These are phyloP conservation scores for Drosophila trapezifrons DNA, from an alignment of 1,140 invertebrate genomes.

Conservation along the genomic window DNA sequence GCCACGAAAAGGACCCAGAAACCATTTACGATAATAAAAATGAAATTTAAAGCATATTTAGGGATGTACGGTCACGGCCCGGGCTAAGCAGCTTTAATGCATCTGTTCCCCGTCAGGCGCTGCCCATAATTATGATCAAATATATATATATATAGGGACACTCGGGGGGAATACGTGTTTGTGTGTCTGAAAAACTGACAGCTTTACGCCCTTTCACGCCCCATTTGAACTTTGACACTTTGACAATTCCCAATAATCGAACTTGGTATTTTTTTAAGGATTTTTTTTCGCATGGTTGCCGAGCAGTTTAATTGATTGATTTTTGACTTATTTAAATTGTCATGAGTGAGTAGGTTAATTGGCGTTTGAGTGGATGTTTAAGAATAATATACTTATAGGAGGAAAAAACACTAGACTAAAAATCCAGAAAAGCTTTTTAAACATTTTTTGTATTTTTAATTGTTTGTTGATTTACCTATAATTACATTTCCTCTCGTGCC, in stretches of 20 bases:
- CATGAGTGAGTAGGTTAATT: conserved; percentile 4
- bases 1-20: conserved; percentile 36
- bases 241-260: conserved; percentile 21
- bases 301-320: conserved; percentile 32
- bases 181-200: conserved; percentile 12
- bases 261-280: conserved; percentile 28
- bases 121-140: conserved; percentile 27
- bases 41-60: conserved; percentile 70
- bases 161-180: not conserved
- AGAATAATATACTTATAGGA: not conserved
- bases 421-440: not conserved
- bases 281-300: not conserved
- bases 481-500: not conserved
- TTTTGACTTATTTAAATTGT: not conserved
- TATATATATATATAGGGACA: conserved; percentile 4
- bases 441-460: not conserved
- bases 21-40: conserved; percentile 57
- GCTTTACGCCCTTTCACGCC: conserved; percentile 27
- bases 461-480: conserved; percentile 7
- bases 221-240: conserved; percentile 56
- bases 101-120: conserved; percentile 38
- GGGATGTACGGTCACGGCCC: conserved; percentile 61
- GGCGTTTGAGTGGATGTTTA: not conserved
- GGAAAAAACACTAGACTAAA: not conserved
- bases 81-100: conserved; percentile 62